These are phyloP conservation scores for Sebastes taczanowskii DNA, from an alignment of 2,797 vertebrate genomes.

Conservation along the genomic window DNA sequence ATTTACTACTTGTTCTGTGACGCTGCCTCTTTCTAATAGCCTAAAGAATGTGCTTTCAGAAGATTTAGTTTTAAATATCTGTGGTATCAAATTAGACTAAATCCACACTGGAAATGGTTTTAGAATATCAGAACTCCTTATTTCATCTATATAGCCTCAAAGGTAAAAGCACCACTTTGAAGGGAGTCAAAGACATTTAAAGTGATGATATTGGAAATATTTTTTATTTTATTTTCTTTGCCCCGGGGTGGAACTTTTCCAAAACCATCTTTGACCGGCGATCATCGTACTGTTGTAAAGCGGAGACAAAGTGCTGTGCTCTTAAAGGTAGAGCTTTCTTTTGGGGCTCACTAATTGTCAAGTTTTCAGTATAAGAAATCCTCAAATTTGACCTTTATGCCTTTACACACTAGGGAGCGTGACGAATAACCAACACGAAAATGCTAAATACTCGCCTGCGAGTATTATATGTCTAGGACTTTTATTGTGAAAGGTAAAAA, in stretches of 20 bases:
- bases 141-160: conserved; percentile 44
- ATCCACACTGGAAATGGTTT: conserved; percentile 47
- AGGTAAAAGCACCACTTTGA: conserved; percentile 35
- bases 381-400: background rate
- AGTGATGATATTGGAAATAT: conserved; percentile 11
- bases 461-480: no score
- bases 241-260: conserved; percentile 19
- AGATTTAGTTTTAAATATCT: conserved; percentile 18
- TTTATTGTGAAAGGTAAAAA: no score
- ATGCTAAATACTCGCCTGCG: no score
- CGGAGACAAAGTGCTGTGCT: background rate
- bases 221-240: background rate
- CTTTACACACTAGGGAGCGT: no score
- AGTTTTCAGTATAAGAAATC: no score
- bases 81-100: conserved; percentile 43
- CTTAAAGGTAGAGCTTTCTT: background rate
- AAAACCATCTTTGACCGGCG: conserved; percentile 30
- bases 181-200: conserved; percentile 34
- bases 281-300: background rate
- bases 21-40: conserved; percentile 84
- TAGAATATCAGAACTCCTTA: conserved; percentile 17
- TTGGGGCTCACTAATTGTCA: background rate
- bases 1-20: conserved; percentile 89
- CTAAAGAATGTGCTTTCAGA: conserved; percentile 62
- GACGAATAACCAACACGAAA: no score